Evolutionary conservation across 2,888 invertebrate genomes (phyloP), one percentile per base, ranked within the genome.

Genomic region (Cylindroiulus punctatus): DNA sequence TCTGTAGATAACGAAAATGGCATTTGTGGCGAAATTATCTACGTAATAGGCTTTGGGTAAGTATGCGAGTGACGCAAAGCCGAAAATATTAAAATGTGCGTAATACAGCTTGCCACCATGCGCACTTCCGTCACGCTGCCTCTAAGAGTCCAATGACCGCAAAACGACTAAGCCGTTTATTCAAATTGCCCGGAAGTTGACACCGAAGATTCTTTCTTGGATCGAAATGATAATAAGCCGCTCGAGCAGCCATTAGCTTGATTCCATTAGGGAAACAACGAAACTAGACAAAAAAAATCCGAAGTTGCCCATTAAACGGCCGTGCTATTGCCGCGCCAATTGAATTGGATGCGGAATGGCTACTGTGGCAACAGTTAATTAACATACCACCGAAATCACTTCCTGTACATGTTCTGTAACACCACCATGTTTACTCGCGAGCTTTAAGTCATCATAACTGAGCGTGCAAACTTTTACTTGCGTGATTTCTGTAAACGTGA

Each of bases 161-260:
- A 65, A 65, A 65, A 65, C 22, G 65, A 22, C 17, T 57, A 19
- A 65, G 65, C 65, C 22, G n/a, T 65, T 65, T 65, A 65, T 65
- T 65, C 65, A 65, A 65, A 65, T 65, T 22, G 65, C 65, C 65
- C 22, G 65, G 65, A 65, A 65, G 65, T 65, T 65, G 8, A 8
- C 22, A 26, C 22, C 22, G 22, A 65, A 65, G 65, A 65, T 65
- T 22, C 65, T 26, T 22, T 65, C 65, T 65, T 10, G 22, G 65
- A 65, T 65, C 65, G 65, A 65, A 65, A 65, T 65, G 65, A n/a
- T 65, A 65, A 65, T 65, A 65, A 65, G 65, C 65, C 22, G 65
- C 65, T 65, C 8, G 65, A 65, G 65, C 65, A 65, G 22, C 22
- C 65, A 65, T 65, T 65, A 65, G 22, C 22, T 65, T 65, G 65